Percentiles rank a stretch among this genome's conserved stretches.
Conservation (phyloP, 2,113 vertebrate species). For the Stegastes partitus region DNA sequence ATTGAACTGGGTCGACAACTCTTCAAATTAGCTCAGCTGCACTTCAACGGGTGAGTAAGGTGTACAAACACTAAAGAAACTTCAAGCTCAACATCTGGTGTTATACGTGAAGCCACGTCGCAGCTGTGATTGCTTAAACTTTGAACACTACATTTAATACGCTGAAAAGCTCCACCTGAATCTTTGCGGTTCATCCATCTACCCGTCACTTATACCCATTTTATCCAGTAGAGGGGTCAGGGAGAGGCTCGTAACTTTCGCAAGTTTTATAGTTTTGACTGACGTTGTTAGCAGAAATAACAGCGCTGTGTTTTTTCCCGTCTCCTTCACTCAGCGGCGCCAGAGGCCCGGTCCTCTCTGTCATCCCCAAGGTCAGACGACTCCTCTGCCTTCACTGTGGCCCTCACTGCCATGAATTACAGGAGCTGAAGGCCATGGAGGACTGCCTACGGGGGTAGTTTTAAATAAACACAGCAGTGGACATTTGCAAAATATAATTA, state of each 20-base stretch:
- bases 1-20: slow-evolving; percentile 92
- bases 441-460: slow-evolving; percentile 82
- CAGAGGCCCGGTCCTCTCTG: slow-evolving; percentile 81
- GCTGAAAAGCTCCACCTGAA: background rate
- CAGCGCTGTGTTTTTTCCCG: slow-evolving; percentile 5
- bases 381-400: slow-evolving; percentile 88
- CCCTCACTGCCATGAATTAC: slow-evolving; percentile 83
- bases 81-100: background rate
- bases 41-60: slow-evolving; percentile 92
- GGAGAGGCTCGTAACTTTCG: background rate
- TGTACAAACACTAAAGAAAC: background rate
- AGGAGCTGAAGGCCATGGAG: slow-evolving; percentile 91
- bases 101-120: background rate
- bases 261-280: background rate
- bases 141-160: background rate
- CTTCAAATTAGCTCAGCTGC: slow-evolving; percentile 94
- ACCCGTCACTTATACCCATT: too few relatives aligned
- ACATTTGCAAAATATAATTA: background rate
- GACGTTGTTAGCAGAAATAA: slow-evolving; percentile 10
- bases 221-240: too few relatives aligned
- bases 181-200: background rate
- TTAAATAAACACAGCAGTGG: background rate
- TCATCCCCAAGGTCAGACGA: slow-evolving; percentile 85
- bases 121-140: slow-evolving; percentile 2
- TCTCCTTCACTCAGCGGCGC: slow-evolving; percentile 56